Percentiles rank a stretch among this genome's conserved stretches.
phyloP scores from a whole-genome alignment of 1,140 invertebrate genomes.

The Drosophila ohnishii region DNA sequence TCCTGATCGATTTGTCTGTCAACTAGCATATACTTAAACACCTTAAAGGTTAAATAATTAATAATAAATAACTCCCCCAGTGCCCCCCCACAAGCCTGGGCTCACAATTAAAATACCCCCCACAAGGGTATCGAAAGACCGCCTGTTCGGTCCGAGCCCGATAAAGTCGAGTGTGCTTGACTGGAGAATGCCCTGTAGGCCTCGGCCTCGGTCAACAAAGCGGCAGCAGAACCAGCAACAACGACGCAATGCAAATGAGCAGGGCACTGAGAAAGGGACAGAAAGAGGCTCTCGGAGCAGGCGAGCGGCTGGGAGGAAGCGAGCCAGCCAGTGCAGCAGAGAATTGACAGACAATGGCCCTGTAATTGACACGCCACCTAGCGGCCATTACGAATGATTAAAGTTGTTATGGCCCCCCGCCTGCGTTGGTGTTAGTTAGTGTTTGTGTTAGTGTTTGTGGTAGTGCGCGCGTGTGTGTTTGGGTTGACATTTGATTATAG shows the following conservation, averaged over 20 bases:
- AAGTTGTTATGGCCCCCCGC: conserved; percentile 22
- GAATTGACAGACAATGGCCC: conserved; percentile 45
- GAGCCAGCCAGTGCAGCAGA: conserved; percentile 24
- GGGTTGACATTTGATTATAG: conserved; percentile 49
- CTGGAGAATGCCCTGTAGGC: conserved; percentile 71
- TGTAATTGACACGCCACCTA: conserved; percentile 57
- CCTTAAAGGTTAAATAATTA: background rate
- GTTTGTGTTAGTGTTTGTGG: background rate
- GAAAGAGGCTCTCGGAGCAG: background rate
- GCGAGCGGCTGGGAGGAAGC: background rate
- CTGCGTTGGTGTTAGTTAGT: background rate
- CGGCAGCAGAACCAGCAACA: conserved; percentile 2
- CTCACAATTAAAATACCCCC: background rate
- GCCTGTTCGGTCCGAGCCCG: conserved; percentile 39
- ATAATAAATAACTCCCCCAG: background rate
- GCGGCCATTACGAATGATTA: conserved; percentile 59
- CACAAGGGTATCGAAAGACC: conserved; percentile 32
- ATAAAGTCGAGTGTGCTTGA: conserved; percentile 69
- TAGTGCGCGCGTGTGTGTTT: conserved; percentile 10
- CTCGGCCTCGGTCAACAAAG: conserved; percentile 17
- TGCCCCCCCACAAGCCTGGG: background rate
- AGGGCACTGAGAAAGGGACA: conserved; percentile 22
- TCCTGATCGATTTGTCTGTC: background rate
- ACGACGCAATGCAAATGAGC: conserved; percentile 61
- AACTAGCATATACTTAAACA: background rate